Percentiles rank a stretch among this genome's conserved stretches.
Conservation (phyloP, 2,888 invertebrate genomes). For the Rhagophthalmus giganteus region DNA sequence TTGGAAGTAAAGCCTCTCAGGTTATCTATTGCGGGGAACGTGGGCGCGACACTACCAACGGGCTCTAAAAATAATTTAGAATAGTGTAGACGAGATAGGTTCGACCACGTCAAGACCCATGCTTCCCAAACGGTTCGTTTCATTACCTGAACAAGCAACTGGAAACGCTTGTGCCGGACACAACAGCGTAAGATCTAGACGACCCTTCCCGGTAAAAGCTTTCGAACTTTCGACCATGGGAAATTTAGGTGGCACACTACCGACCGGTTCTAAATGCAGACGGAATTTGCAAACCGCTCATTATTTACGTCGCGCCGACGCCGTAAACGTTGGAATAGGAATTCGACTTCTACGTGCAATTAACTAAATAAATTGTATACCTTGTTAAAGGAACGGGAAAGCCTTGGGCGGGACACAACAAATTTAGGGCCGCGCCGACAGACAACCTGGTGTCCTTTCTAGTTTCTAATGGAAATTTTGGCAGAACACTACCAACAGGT, state of each 20-base stretch:
- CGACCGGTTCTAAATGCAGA: conserved; percentile 56
- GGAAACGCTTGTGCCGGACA: conserved; percentile 73
- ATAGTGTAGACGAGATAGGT: conserved; percentile 32
- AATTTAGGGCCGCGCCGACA: conserved; percentile 56
- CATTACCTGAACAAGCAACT: conserved; percentile 71
- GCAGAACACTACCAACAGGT: conserved; percentile 60
- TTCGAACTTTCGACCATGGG: conserved; percentile 47
- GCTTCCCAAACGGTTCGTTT: conserved; percentile 7
- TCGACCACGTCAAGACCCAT: conserved; percentile 1
- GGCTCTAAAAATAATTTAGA: conserved; percentile 52
- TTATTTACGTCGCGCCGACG: no score
- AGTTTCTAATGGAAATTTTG: conserved; percentile 76
- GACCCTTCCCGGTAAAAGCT: conserved; percentile 20
- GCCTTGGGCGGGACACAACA: conserved; percentile 69
- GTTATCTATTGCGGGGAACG: conserved; percentile 52
- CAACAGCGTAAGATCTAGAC: conserved; percentile 57
- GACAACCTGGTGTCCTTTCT: conserved; percentile 61
- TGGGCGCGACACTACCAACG: conserved; percentile 58
- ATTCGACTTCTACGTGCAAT: conserved; percentile 34
- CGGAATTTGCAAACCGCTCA: conserved; percentile 2
- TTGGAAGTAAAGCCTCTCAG: conserved; percentile 44
- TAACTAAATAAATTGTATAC: no score
- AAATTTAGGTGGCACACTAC: conserved; percentile 65
- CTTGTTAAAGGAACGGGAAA: conserved; percentile 66
- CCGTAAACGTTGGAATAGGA: conserved; percentile 52